Evolutionary conservation across 37 sponge, comb jelly and placozoan genomes (phyloP), one percentile per base, ranked within the genome.

Genomic region (Aphrocallistes beatrix): DNA sequence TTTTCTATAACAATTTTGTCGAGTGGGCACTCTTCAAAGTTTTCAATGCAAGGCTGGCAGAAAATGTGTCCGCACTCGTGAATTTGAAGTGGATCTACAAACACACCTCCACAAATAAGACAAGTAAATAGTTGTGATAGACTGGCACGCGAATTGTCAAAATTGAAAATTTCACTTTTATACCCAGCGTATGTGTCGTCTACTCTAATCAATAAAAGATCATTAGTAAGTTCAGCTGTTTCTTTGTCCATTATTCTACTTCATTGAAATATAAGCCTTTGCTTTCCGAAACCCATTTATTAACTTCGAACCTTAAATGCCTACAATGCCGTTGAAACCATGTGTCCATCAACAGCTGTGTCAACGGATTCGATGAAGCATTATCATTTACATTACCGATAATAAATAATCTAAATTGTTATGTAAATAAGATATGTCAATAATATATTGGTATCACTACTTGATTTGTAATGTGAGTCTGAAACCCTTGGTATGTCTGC

Each of bases 41-140:
- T 60, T 19, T 60, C 75, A 28, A 60, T 60, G n/a, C 75, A 60
- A 28, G 75, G 3, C n/a, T 60, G 10, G n/a, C 75, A 60, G 34
- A 60, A 60, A 60, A 60, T 60, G n/a, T 60, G 75, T 32, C 75
- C 75, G n/a, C 75, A 60, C 32, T 60, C 75, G 75, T 60, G 75
- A 28, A 60, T 60, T 60, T 60, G 75, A 28, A 60, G 75, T 3
- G 75, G 75, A 28, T 60, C 75, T 25, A 60, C 75, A 60, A 60
- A 60, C 8, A 60, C 75, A 32, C 75, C 75, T 8, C 75, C n/a
- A 60, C 75, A 60, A 60, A 60, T 60, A 25, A 60, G 21, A 28
- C 75, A 60, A 60, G 34, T 60, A 28, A 60, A 60, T 13, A 60
- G n/a, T 60, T 60, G 75, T 6, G 75, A 60, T 21, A 60, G 21